Conservation (phyloP, 2,797 vertebrate species). For the Coendou prehensilis region DNA sequence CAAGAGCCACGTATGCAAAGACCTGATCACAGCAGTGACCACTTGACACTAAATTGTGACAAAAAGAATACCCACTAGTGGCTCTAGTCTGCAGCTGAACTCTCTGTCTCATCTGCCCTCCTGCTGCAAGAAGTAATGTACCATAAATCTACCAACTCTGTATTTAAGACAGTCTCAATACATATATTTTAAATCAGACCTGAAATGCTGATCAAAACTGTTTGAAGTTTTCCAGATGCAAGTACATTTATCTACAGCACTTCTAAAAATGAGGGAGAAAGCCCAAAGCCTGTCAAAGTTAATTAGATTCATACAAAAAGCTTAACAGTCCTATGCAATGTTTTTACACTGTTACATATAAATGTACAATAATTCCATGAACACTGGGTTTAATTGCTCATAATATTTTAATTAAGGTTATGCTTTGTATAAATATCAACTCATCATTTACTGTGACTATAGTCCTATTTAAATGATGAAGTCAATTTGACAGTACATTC, state of each 20-base stretch:
- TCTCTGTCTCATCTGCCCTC: conserved; percentile 16
- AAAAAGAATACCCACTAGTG: background rate
- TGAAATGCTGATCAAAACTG: conserved; percentile 86
- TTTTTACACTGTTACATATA: conserved; percentile 71
- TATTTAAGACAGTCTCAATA: conserved; percentile 62
- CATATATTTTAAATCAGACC: conserved; percentile 76
- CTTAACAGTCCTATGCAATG: conserved; percentile 70
- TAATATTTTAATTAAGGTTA: conserved; percentile 71
- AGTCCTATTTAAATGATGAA: conserved; percentile 74
- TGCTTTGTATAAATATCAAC: conserved; percentile 74
- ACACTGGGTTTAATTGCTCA: conserved; percentile 68
- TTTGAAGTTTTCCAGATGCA: conserved; percentile 88
- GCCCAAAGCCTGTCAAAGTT: conserved; percentile 86
- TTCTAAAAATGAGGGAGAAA: conserved; percentile 83
- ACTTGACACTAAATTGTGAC: conserved; percentile 55
- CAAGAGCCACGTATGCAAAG: conserved; percentile 50
- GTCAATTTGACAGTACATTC: conserved; percentile 15
- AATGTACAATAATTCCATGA: conserved; percentile 74
- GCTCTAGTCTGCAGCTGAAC: background rate
- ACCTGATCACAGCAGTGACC: background rate
- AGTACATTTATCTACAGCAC: conserved; percentile 84
- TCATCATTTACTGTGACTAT: conserved; percentile 79
- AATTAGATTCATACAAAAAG: conserved; percentile 87
- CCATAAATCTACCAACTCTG: conserved; percentile 12
- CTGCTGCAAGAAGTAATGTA: background rate